These are phyloP conservation scores for Apteryx owenii DNA, from an alignment of 2,113 vertebrate genomes.

Conservation along the genomic window DNA sequence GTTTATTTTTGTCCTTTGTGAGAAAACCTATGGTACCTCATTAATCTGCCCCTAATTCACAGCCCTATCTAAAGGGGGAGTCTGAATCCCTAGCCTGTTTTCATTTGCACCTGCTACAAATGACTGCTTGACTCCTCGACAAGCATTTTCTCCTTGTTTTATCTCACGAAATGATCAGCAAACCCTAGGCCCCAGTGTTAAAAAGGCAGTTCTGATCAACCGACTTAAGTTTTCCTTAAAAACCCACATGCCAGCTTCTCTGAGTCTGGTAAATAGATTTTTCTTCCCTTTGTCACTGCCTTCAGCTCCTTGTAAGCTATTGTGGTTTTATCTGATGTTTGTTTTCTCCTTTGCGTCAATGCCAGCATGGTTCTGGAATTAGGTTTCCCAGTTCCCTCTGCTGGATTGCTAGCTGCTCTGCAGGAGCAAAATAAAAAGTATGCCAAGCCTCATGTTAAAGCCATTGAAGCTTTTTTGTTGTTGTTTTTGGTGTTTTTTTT, in stretches of 20 bases:
- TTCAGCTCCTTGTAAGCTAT: neutral
- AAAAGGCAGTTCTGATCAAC: neutral
- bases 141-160: neutral
- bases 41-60: neutral
- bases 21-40: neutral
- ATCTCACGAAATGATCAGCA: neutral
- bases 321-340: constrained; percentile 31
- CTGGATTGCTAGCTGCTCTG: constrained; percentile 60
- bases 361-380: constrained; percentile 52
- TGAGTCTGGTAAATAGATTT: neutral
- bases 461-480: neutral
- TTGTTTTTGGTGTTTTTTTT: too few species aligned
- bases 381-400: constrained; percentile 65
- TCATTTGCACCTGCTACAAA: neutral
- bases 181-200: neutral
- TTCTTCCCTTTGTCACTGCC: neutral
- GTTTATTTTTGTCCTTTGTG: neutral
- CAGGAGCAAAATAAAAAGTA: constrained; percentile 56
- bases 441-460: neutral
- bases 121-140: neutral
- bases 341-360: constrained; percentile 55
- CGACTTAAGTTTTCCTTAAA: neutral
- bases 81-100: neutral
- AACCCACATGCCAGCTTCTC: neutral
- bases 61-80: neutral